These are phyloP conservation scores for Tamias sibiricus DNA, from an alignment of 2,113 vertebrate genomes.

Conservation along the genomic window DNA sequence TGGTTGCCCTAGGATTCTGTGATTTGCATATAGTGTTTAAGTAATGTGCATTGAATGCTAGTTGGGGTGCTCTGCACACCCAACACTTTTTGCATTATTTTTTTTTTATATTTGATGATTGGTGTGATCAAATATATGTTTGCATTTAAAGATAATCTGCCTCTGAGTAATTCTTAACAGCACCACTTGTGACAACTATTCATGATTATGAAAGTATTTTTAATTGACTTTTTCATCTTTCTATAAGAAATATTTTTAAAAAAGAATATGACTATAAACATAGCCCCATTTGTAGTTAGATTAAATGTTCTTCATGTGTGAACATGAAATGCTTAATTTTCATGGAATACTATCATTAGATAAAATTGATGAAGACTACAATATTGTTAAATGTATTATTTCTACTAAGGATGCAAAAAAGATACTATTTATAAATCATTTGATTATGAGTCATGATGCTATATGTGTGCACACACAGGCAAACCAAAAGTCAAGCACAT, in stretches of 20 bases:
- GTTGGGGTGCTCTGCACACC: no score
- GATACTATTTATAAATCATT: background rate
- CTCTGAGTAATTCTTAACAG: no score
- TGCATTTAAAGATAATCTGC: no score
- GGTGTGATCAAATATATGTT: no score
- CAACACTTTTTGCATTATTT: no score
- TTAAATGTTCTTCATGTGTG: background rate
- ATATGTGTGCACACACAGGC: background rate
- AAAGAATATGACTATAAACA: background rate
- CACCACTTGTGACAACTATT: background rate
- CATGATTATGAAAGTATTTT: background rate
- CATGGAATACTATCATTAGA: background rate
- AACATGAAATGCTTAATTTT: background rate
- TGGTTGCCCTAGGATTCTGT: no score
- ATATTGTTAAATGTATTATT: background rate
- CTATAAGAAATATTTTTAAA: background rate
- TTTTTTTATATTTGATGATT: no score
- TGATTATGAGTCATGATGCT: background rate
- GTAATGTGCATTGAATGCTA: no score
- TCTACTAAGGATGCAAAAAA: background rate
- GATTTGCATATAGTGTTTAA: no score
- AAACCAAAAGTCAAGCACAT: background rate
- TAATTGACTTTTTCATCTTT: background rate
- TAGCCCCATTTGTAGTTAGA: background rate
- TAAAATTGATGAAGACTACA: background rate